Evolutionary conservation across 1,140 invertebrate species (phyloP), one percentile per base, ranked within the genome.

Genomic region (Teleogryllus occipitalis): DNA sequence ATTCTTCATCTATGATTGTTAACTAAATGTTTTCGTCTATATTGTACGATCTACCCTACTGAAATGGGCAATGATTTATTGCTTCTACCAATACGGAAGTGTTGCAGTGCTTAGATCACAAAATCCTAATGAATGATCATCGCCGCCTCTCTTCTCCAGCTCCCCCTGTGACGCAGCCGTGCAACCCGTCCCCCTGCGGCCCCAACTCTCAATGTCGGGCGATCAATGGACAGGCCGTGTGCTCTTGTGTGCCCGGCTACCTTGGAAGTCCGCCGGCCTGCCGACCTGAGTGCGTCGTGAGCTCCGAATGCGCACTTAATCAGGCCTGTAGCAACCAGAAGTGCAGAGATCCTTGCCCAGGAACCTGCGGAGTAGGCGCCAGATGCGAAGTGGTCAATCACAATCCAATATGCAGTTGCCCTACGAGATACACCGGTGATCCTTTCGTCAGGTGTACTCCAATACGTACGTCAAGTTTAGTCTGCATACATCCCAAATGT

Each of bases 181-280:
- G 90, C 82, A 82, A 83, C 74, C 88, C 88, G n/a, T 87, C 87
- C 27, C 89, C 89, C 7, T 90, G 89, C 82, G 89, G 89, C 79
- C 86, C 87, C 8, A 89, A 90, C 83, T 89, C 87, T 78, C 84
- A 87, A 78, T 91, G 89, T 82, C 83, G 86, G 80, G 87, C 86
- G 77, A 82, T 85, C 8, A 88, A 88, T 80, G 87, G 85, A 12
- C 87, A 88, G 81, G 88, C 85, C 18, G 86, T 89, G 14, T 90
- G 89, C 80, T 86, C 85, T 12, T 90, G 89, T 80, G 83, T 87
- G 49, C 85, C 87, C 7, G 86, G 84, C 47, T 90, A 88, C 80
- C 83, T 87, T 39, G 89, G 89, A 48, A 87, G 83, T 82, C 90
- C 90, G 78, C 89, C 88, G 39, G 83, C 83, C 75, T 89, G 88